A percentile compares a stretch with the other conserved stretches of the same genome.
Conservation (phyloP, 2,888 invertebrate genomes). For the Pristionchus fissidentatus region DNA sequence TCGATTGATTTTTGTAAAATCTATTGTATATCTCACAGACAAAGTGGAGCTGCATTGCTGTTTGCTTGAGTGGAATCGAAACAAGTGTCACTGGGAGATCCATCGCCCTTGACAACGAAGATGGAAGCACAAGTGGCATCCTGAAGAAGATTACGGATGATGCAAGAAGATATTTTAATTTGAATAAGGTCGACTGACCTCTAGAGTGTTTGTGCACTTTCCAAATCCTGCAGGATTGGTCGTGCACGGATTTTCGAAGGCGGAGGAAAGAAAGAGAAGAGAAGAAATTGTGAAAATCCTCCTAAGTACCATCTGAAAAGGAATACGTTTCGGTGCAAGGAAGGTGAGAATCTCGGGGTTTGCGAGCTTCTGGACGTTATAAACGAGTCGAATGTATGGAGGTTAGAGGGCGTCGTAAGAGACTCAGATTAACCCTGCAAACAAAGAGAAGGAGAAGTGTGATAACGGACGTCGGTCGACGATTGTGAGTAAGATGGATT, state of each 20-base stretch:
- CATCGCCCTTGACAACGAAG: not conserved
- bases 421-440: not conserved
- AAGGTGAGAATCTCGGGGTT: not conserved
- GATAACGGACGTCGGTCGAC: conserved; percentile 14
- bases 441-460: not conserved
- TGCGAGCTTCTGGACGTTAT: not conserved
- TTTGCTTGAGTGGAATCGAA: not conserved
- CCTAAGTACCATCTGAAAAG: not conserved
- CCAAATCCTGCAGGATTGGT: not conserved
- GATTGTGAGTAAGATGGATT: conserved; percentile 1
- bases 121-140: not conserved
- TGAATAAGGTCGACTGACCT: not conserved
- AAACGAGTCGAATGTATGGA: not conserved
- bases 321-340: too few species aligned
- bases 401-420: conserved; percentile 26
- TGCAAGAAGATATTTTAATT: not conserved
- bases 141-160: too few species aligned
- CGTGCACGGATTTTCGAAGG: not conserved
- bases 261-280: not conserved
- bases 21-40: not conserved
- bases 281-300: not conserved
- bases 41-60: not conserved
- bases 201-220: not conserved
- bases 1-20: not conserved
- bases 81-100: not conserved